Evolutionary conservation across 30 jellyfish, hydroid and myxozoan species (phyloP).

Genomic region (Hydractinia echinata): DNA sequence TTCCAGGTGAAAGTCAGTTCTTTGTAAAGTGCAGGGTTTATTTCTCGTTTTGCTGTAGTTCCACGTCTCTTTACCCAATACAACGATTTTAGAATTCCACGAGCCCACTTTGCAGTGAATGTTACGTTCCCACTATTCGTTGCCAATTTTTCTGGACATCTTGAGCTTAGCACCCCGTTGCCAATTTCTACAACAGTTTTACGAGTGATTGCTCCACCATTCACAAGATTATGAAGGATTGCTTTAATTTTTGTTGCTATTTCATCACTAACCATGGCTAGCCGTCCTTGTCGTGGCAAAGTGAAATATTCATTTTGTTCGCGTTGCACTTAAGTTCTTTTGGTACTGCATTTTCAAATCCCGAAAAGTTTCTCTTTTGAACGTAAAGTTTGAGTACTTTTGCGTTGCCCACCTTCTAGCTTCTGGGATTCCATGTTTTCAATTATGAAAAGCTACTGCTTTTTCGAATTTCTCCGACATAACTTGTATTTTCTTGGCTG

Average conservation of each 20-base stretch:
- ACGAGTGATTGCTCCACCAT: conserved; percentile 1
- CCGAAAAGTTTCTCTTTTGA: conserved; percentile 44
- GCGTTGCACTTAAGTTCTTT: conserved; percentile 19
- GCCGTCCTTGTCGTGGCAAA: conserved; percentile 38
- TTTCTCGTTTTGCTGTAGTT: no score
- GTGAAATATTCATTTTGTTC: conserved; percentile 9
- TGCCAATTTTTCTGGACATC: no score
- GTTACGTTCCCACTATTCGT: no score
- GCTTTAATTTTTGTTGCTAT: conserved; percentile 29
- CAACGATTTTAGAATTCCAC: no score
- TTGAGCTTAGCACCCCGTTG: no score
- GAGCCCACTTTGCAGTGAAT: no score
- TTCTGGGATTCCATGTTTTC: conserved; percentile 53
- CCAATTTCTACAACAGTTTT: no score
- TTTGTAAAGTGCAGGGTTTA: no score
- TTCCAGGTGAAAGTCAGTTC: no score
- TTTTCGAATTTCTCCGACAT: conserved; percentile 30
- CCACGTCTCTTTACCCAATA: no score
- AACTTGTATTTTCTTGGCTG: conserved; percentile 43
- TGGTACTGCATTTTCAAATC: conserved; percentile 37
- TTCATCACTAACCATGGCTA: conserved; percentile 29
- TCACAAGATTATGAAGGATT: conserved; percentile 19
- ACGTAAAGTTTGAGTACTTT: conserved; percentile 33
- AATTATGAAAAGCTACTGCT: conserved; percentile 34
- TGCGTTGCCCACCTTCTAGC: conserved; percentile 54